Percentiles rank a stretch among this genome's conserved stretches.
Conservation (phyloP, 2,888 invertebrate genomes). For the Trichopria drosophilae region DNA sequence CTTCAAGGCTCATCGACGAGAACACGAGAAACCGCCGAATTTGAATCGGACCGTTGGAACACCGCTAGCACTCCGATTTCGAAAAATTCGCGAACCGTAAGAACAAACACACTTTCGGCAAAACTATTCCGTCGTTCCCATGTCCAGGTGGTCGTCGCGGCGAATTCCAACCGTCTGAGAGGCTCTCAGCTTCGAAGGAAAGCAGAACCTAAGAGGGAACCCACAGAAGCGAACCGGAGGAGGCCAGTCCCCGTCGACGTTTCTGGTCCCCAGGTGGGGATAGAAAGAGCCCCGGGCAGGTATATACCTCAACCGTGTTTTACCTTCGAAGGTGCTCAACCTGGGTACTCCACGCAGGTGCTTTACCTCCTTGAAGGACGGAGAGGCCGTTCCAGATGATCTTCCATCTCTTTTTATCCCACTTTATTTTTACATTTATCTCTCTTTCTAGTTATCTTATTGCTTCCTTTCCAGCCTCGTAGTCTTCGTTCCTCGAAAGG, state of each 20-base stretch:
- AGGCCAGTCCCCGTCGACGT: too few species aligned
- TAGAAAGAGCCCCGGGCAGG: slow-evolving; percentile 1
- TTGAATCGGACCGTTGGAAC: not conserved
- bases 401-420: too few species aligned
- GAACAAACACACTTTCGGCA: slow-evolving; percentile 4
- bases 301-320: slow-evolving; percentile 9
- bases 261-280: too few species aligned
- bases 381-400: too few species aligned
- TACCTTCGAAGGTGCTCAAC: slow-evolving; percentile 19
- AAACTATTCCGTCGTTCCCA: not conserved
- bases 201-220: too few species aligned
- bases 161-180: not conserved
- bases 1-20: slow-evolving; percentile 19
- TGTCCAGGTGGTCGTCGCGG: not conserved
- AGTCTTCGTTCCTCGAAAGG: too few species aligned
- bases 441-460: too few species aligned
- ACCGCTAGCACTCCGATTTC: not conserved
- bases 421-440: too few species aligned
- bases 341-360: too few species aligned
- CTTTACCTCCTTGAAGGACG: too few species aligned
- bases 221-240: not conserved
- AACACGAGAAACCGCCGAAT: slow-evolving; percentile 12
- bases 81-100: not conserved
- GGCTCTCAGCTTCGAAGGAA: slow-evolving; percentile 4
- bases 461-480: too few species aligned